Evolutionary conservation across 2,888 invertebrate species (phyloP).

Genomic region (Corythucha ciliata): DNA sequence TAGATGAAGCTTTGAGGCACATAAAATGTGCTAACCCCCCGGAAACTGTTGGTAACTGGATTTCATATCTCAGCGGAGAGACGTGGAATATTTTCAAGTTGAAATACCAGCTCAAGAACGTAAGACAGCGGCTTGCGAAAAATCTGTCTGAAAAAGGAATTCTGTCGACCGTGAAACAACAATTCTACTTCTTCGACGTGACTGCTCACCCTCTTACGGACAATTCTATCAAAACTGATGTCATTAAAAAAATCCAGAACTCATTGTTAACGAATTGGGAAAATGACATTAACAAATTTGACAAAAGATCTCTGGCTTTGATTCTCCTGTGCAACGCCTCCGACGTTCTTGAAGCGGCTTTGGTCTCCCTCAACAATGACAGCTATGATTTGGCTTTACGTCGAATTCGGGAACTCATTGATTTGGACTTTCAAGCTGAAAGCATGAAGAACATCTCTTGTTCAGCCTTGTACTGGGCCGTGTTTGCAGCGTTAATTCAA

Average conservation of each 20-base stretch:
- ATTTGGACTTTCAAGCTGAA: no score
- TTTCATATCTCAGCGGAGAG: slow-evolving; percentile 97
- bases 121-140: slow-evolving; percentile 95
- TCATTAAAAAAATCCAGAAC: slow-evolving; percentile 98
- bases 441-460: no score
- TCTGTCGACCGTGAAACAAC: slow-evolving; percentile 97
- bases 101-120: slow-evolving; percentile 95
- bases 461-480: no score
- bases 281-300: slow-evolving; percentile 94
- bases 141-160: slow-evolving; percentile 99
- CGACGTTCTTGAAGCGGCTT: slow-evolving; percentile 97
- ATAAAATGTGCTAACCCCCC: slow-evolving; percentile 96
- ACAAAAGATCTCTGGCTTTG: slow-evolving; percentile 83
- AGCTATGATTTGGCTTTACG: slow-evolving; percentile 98
- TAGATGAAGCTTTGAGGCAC: slow-evolving; percentile 92
- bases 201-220: slow-evolving; percentile 98
- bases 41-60: slow-evolving; percentile 97
- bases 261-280: slow-evolving; percentile 92
- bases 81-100: slow-evolving; percentile 99
- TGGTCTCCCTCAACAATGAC: slow-evolving; percentile 91
- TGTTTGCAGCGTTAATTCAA: no score
- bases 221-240: slow-evolving; percentile 83
- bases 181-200: slow-evolving; percentile 98
- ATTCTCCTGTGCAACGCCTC: slow-evolving; percentile 94
- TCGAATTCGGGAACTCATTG: slow-evolving; percentile 89